Base-by-base conservation (phyloP, 2,888 invertebrate genomes). In the Thecocarcelia acutangulata region DNA sequence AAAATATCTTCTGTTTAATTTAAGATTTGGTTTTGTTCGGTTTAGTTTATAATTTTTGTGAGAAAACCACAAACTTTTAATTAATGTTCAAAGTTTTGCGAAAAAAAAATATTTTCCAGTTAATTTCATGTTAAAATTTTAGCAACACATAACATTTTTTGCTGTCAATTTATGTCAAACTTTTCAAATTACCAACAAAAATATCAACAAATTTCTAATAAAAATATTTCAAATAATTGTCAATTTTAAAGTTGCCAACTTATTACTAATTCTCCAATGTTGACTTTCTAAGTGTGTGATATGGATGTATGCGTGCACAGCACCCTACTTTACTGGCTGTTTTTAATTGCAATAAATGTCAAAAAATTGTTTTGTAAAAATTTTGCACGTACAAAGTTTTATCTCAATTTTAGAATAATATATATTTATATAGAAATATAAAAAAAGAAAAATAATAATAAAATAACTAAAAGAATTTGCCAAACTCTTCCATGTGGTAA, bases 261-360 rank as follows among this genome's bases (percentile, higher is more conserved):
- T 70, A 75, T 81, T 63, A 59, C 11, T 40, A 46, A n/a, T 52
- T 44, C 54, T 17, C 48, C 52, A 3, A n/a, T 37, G 42, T 56
- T 66, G 11, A 50, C 42, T 59, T 52, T 9, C 33, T 33, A 8
- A 9, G 33, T 33, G 33, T 33, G 33, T 33, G 33, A 33, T 28
- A 8, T 33, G 33, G 3, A 8, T 8, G 33, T 1, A 33, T 33
- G 33, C 33, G 54, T 24, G 42, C 17, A 8, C 46, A 5, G 8
- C 33, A 6, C 13, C 6, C 11, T 12, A 19, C n/a, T 44, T 19
- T 42, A 2, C 13, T 24, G 63, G 33, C 61, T 81, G 21, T 11
- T 78, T 73, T 82, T 82, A 82, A 82, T 79, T 78, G 82, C 78
- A 82, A 79, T 82, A 82, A 82, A 82, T 82, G 82, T 82, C 82